phyloP scores from a whole-genome alignment of 2,888 invertebrate species.

The Rhabditoides inermis region DNA sequence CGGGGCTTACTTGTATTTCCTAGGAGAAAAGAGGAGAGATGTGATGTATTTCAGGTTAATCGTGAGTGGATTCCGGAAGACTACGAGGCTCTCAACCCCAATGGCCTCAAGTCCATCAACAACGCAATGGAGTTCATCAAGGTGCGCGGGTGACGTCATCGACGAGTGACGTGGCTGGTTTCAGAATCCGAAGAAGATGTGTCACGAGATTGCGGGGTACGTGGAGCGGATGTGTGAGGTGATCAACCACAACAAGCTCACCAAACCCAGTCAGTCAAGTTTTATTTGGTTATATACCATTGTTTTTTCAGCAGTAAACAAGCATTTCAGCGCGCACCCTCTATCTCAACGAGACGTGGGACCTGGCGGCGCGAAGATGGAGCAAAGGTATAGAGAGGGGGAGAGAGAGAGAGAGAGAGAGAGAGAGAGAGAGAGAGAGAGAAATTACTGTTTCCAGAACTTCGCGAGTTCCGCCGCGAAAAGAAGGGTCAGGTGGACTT shows the following conservation, averaged over 20 bases:
- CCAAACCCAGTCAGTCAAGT: conserved; percentile 13
- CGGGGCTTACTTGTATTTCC: not conserved
- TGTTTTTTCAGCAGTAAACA: conserved; percentile 1
- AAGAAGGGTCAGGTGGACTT: conserved; percentile 64
- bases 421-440: not conserved
- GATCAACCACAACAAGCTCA: conserved; percentile 39
- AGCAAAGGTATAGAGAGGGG: no score
- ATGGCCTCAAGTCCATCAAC: conserved; percentile 78
- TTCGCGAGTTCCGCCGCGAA: conserved; percentile 77
- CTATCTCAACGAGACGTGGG: conserved; percentile 98
- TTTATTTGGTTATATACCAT: not conserved
- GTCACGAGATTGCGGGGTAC: conserved; percentile 67
- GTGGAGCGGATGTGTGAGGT: conserved; percentile 61
- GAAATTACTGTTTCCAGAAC: not conserved
- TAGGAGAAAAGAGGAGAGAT: not conserved
- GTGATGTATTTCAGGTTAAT: conserved; percentile 39
- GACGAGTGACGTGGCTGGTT: conserved; percentile 62
- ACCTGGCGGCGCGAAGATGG: conserved; percentile 74
- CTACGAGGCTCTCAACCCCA: conserved; percentile 65
- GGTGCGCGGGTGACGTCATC: not conserved
- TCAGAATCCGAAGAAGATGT: conserved; percentile 86
- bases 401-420: no score
- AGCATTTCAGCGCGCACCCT: conserved; percentile 57
- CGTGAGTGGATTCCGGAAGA: conserved; percentile 55
- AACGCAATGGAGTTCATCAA: conserved; percentile 80